Conservation (phyloP, 2,113 vertebrate species). For the Zosterops japonicus region DNA sequence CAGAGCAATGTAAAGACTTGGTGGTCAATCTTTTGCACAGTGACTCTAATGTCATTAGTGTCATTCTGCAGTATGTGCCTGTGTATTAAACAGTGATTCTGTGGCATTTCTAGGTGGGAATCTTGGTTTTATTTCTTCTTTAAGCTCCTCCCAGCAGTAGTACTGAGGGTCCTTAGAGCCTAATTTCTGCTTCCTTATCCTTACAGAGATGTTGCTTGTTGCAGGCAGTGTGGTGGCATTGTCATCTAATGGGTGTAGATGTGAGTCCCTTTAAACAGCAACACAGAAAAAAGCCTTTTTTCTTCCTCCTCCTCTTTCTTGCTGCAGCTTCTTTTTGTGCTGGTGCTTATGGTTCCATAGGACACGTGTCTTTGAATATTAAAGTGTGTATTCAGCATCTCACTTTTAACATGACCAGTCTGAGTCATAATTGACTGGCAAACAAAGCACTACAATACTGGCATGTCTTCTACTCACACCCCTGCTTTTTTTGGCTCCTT, state of each 20-base stretch:
- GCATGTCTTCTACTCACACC: background rate
- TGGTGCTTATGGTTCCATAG: background rate
- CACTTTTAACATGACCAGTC: background rate
- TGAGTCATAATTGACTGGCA: background rate
- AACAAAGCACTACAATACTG: background rate
- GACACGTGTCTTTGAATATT: background rate
- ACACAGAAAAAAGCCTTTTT: background rate
- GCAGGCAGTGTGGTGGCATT: background rate
- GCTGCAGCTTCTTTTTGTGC: background rate
- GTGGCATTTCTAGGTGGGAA: background rate
- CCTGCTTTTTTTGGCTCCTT: background rate
- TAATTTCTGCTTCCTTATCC: background rate
- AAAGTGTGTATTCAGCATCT: background rate
- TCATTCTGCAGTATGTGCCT: background rate
- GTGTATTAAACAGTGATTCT: background rate
- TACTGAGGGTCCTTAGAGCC: background rate
- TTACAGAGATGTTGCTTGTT: background rate
- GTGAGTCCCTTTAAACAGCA: background rate
- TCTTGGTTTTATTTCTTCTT: background rate
- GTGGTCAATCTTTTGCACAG: background rate
- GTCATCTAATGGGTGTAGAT: background rate
- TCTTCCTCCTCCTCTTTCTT: background rate
- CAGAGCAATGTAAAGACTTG: background rate
- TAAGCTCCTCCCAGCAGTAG: background rate
- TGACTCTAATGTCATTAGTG: background rate